Evolutionary conservation across 2,797 vertebrate species (phyloP).

Genomic region (Prionace glauca): DNA sequence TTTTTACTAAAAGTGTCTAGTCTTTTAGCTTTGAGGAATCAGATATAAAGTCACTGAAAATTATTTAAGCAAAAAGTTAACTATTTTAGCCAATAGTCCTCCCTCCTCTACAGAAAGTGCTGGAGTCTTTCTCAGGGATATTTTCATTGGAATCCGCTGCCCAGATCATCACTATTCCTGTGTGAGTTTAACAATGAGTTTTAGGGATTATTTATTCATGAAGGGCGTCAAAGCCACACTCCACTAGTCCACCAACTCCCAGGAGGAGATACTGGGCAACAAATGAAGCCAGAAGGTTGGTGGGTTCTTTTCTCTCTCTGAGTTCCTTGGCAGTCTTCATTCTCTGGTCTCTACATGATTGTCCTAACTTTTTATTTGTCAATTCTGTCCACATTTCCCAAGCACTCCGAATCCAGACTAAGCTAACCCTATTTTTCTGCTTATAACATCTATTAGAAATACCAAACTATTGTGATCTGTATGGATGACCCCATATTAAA

Average conservation of each 20-base stretch:
- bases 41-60: neutral
- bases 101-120: neutral
- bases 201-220: neutral
- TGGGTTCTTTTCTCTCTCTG: neutral
- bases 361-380: neutral
- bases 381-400: neutral
- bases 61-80: neutral
- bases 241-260: neutral
- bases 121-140: neutral
- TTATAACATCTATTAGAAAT: neutral
- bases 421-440: neutral
- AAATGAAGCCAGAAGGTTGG: neutral
- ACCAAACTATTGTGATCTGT: neutral
- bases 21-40: neutral
- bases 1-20: neutral
- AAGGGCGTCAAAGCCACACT: neutral
- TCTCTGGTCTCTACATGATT: neutral
- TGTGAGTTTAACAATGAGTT: neutral
- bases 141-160: neutral
- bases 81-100: neutral
- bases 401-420: neutral
- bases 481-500: neutral
- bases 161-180: neutral
- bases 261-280: neutral
- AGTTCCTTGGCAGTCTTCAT: neutral